Conservation (phyloP, 2,797 vertebrate genomes). For the Chelmon rostratus region DNA sequence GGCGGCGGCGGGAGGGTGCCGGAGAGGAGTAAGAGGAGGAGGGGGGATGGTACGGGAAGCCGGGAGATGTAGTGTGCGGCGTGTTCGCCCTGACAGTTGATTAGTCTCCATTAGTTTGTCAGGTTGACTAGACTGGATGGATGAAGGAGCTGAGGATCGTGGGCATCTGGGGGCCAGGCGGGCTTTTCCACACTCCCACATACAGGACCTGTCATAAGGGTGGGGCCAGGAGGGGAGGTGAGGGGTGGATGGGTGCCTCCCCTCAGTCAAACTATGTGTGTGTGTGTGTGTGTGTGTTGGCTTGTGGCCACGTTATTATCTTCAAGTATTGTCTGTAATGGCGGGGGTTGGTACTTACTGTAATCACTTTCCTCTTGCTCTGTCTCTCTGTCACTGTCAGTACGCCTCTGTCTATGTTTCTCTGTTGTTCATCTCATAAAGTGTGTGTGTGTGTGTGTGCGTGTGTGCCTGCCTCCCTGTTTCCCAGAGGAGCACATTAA, state of each 20-base stretch:
- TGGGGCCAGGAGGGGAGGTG: conserved; percentile 10
- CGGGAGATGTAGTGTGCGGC: conserved; percentile 68
- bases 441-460: neutral
- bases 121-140: conserved; percentile 69
- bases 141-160: conserved; percentile 49
- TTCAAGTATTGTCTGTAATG: conserved; percentile 39
- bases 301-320: conserved; percentile 58
- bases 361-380: conserved; percentile 64
- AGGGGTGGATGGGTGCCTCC: conserved; percentile 31
- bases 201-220: conserved; percentile 46
- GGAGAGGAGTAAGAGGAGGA: neutral
- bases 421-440: conserved; percentile 25
- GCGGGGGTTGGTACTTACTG: conserved; percentile 61
- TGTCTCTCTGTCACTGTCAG: conserved; percentile 64
- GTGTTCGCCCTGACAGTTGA: conserved; percentile 76
- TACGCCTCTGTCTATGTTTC: conserved; percentile 13
- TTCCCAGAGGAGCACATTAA: conserved; percentile 45
- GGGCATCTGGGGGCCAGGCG: conserved; percentile 37
- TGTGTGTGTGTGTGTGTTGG: conserved; percentile 36
- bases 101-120: conserved; percentile 83
- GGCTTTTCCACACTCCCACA: conserved; percentile 25
- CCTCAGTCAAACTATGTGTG: conserved; percentile 34
- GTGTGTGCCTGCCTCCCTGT: neutral
- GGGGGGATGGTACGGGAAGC: conserved; percentile 49
- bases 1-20: conserved; percentile 5